Base-by-base conservation (phyloP, 2,113 vertebrate genomes). In the Seriola aureovittata region DNA sequence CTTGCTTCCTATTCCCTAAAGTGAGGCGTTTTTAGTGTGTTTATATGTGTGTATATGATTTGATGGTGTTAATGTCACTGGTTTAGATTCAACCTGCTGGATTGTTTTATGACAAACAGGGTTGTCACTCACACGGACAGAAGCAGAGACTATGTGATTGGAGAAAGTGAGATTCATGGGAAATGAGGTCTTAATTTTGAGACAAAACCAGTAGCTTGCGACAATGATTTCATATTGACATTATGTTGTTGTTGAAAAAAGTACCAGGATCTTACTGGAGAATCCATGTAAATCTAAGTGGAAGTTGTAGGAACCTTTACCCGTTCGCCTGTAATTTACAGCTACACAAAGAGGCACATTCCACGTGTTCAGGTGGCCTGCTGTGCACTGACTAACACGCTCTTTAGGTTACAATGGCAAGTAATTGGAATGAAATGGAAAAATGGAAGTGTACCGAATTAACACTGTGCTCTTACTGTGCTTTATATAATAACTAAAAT, bases 1-100 rank as follows among this genome's bases (percentile, higher is more conserved):
- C 69, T 64, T 25, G 54, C 66, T 62, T 76, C 75, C 36, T 60
- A 21, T 81, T 88, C 50, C 75, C 77, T 14, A 44, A 71, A 77
- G 78, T 66, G 58, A 59, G 48, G 40, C 2, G 40, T 11, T 10
- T 42, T 42, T 11, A 42, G 46, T 54, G 25, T 78, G 77, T 75
- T 71, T 79, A 67, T 52, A 65, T 66, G 55, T 69, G 60, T 65
- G 65, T 52, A 14, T 62, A 0, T 71, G 68, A 76, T 44, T 81
- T 50, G 25, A 59, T 73, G 23, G 50, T 70, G 42, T 29, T 62
- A 62, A 36, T 75, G 38, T 50, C 19, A 17, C 12, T 25, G 42
- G 64, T 55, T 63, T 71, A 48, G 46, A 81, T 87, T 46, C 34
- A 71, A 80, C 54, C 48, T 40, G 17, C 14, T 21, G 2, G 48